phyloP scores from a whole-genome alignment of 2,888 invertebrate genomes.

The Anthophora plumipes region DNA sequence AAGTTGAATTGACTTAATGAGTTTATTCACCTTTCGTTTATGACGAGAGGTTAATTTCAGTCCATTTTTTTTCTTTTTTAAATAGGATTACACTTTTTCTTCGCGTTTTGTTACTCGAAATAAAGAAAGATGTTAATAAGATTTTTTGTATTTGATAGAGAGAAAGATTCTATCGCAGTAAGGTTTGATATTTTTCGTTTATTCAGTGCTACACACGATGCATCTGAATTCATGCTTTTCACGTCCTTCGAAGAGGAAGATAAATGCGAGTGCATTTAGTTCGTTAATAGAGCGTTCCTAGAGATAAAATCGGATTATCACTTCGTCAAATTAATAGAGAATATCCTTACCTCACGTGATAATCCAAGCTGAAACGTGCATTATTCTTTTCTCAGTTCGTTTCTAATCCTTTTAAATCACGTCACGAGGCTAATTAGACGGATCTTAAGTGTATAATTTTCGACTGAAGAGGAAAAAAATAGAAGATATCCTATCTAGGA shows the following conservation, averaged over 20 bases:
- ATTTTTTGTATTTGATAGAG: too few relatives aligned
- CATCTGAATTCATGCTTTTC: constrained; percentile 4
- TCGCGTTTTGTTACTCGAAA: too few relatives aligned
- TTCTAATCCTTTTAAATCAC: background rate
- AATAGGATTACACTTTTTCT: background rate
- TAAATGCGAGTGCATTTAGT: constrained; percentile 4
- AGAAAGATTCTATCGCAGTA: background rate
- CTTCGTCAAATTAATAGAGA: background rate
- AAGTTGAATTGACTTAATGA: constrained; percentile 2
- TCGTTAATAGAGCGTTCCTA: background rate
- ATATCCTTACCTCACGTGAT: background rate
- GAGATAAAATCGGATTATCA: background rate
- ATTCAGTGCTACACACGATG: background rate
- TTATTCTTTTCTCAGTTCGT: too few relatives aligned
- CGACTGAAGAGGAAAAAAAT: too few relatives aligned
- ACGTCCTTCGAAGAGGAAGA: background rate
- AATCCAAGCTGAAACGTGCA: too few relatives aligned
- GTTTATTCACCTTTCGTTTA: background rate
- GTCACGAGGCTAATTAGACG: background rate
- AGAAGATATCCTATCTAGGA: too few relatives aligned
- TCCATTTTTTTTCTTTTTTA: too few relatives aligned
- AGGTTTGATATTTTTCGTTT: background rate
- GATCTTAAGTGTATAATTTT: background rate
- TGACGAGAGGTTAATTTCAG: background rate
- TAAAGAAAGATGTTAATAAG: too few relatives aligned